Evolutionary conservation across 2,888 invertebrate genomes (phyloP).

Genomic region (Dysmachus trigonus): DNA sequence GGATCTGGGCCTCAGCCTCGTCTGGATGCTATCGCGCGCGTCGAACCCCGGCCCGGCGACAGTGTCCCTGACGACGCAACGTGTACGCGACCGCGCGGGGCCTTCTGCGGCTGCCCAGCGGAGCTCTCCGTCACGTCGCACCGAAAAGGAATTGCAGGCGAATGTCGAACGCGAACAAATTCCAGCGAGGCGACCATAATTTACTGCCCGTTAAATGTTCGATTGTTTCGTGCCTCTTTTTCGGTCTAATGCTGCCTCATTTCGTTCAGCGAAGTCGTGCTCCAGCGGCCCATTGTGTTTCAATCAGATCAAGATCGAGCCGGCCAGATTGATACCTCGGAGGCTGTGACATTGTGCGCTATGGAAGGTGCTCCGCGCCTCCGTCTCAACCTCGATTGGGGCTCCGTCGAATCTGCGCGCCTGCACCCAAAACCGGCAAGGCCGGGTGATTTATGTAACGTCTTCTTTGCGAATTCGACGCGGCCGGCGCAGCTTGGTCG

Average conservation of each 20-base stretch:
- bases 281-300: conserved; percentile 36
- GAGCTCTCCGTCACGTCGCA: background rate
- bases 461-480: background rate
- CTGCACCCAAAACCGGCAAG: background rate
- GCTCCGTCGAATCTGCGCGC: background rate
- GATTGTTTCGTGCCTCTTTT: conserved; percentile 18
- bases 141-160: background rate
- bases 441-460: background rate
- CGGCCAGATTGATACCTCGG: conserved; percentile 33
- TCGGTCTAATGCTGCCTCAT: background rate
- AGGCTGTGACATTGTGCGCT: background rate
- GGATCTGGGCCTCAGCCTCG: no score
- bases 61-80: background rate
- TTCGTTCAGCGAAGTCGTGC: conserved; percentile 32
- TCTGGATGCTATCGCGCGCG: conserved; percentile 6
- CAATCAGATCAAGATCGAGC: conserved; percentile 37
- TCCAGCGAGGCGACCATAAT: conserved; percentile 24
- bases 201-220: conserved; percentile 34
- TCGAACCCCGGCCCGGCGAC: background rate
- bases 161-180: conserved; percentile 29
- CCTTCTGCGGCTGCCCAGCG: background rate
- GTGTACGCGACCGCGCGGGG: background rate
- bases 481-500: background rate
- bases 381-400: background rate
- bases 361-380: background rate